phyloP scores from a whole-genome alignment of 1,140 invertebrate species.

The Nymphalis io region DNA sequence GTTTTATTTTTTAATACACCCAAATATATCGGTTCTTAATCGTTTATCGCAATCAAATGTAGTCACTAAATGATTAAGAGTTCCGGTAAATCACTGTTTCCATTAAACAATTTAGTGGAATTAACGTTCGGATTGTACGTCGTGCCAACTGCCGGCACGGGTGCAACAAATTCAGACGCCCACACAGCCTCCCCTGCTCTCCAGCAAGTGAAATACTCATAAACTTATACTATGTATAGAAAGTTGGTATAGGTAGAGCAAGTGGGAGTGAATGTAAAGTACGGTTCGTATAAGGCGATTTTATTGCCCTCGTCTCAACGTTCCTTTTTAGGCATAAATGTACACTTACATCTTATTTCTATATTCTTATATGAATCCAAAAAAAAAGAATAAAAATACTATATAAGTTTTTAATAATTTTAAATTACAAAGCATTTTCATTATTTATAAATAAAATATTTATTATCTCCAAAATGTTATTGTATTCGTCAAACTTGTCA shows the following conservation, averaged over 20 bases:
- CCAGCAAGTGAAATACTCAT: conserved; percentile 55
- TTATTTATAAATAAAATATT: background rate
- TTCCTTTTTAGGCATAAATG: conserved; percentile 33
- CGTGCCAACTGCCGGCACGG: conserved; percentile 57
- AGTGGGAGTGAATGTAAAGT: conserved; percentile 48
- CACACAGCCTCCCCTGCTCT: conserved; percentile 71
- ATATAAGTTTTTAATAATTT: too few relatives aligned
- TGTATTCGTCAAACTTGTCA: background rate
- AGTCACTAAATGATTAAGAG: conserved; percentile 19
- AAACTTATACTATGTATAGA: conserved; percentile 51
- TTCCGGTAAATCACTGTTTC: conserved; percentile 59
- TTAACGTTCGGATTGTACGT: conserved; percentile 55
- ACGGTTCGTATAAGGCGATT: conserved; percentile 51
- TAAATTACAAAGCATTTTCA: background rate
- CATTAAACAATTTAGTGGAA: conserved; percentile 40
- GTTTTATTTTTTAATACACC: conserved; percentile 23
- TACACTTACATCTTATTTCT: background rate
- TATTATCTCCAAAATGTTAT: background rate
- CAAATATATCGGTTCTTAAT: conserved; percentile 20
- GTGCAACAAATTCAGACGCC: conserved; percentile 64
- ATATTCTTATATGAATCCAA: too few relatives aligned
- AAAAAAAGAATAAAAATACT: too few relatives aligned
- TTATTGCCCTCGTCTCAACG: conserved; percentile 29
- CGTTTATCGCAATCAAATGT: conserved; percentile 5
- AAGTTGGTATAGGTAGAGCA: conserved; percentile 42